These are phyloP conservation scores for Brachyptera putata DNA, from an alignment of 2,888 invertebrate species.

Conservation along the genomic window DNA sequence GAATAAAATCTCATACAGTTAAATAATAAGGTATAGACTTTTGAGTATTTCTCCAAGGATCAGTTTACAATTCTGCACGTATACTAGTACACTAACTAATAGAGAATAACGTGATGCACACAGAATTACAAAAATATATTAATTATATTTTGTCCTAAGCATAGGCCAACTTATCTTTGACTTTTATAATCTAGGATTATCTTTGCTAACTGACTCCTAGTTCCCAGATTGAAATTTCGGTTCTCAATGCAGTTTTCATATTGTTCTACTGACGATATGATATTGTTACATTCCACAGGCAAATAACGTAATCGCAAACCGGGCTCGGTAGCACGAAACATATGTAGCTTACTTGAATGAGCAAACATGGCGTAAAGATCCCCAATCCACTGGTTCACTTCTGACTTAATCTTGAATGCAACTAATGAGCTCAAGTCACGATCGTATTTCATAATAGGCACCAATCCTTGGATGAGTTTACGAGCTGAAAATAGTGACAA, in stretches of 20 bases:
- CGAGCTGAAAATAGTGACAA: slow-evolving; percentile 55
- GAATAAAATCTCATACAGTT: too few species aligned
- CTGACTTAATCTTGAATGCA: slow-evolving; percentile 39
- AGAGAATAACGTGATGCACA: too few species aligned
- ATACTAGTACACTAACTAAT: too few species aligned
- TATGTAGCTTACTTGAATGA: slow-evolving; percentile 60
- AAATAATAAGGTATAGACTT: too few species aligned
- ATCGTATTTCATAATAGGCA: slow-evolving; percentile 61
- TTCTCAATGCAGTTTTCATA: slow-evolving; percentile 39
- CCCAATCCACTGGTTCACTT: slow-evolving; percentile 37
- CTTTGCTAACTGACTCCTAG: slow-evolving; percentile 54
- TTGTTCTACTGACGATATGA: slow-evolving; percentile 35
- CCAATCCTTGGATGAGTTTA: slow-evolving; percentile 51
- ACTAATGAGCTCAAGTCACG: slow-evolving; percentile 53
- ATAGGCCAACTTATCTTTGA: background rate
- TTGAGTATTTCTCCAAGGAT: too few species aligned
- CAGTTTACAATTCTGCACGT: too few species aligned
- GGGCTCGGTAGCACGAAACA: slow-evolving; percentile 77
- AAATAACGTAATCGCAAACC: slow-evolving; percentile 57
- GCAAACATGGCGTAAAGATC: slow-evolving; percentile 67
- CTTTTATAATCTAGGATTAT: slow-evolving; percentile 47
- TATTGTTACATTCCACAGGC: slow-evolving; percentile 43
- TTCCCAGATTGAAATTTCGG: slow-evolving; percentile 44
- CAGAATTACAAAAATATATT: too few species aligned
- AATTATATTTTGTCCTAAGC: too few species aligned